Percentiles rank a stretch among this genome's conserved stretches.
Conservation (phyloP, 2,797 vertebrate genomes). For the Sebastes nivosus region DNA sequence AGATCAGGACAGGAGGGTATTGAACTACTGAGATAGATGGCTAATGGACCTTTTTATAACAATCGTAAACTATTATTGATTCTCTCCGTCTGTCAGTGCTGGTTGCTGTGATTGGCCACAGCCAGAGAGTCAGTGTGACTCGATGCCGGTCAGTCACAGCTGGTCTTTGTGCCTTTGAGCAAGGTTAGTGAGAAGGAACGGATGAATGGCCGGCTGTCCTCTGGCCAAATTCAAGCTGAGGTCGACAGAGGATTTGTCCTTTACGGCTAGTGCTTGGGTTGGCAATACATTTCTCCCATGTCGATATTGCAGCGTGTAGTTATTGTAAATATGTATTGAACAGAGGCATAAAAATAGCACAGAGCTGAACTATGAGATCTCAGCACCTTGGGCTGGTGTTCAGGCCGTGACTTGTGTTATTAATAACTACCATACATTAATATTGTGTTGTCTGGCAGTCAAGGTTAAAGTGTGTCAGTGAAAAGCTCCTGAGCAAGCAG, state of each 20-base stretch:
- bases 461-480: slow-evolving; percentile 59
- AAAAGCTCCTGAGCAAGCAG: slow-evolving; percentile 62
- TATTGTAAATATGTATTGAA: slow-evolving; percentile 20
- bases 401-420: slow-evolving; percentile 34
- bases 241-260: slow-evolving; percentile 12
- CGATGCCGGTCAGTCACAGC: slow-evolving; percentile 20
- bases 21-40: slow-evolving; percentile 9
- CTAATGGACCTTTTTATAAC: slow-evolving; percentile 64
- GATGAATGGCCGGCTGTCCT: background rate
- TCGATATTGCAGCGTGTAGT: background rate
- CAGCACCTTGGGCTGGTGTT: background rate
- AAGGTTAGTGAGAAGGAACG: slow-evolving; percentile 5
- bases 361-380: background rate
- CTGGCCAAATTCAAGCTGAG: background rate
- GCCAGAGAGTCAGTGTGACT: background rate
- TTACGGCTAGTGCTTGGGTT: background rate
- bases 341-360: slow-evolving; percentile 17
- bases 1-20: background rate
- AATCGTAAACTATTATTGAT: slow-evolving; percentile 62
- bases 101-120: background rate
- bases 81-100: background rate
- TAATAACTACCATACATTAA: slow-evolving; percentile 56
- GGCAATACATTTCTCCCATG: background rate
- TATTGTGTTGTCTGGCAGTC: slow-evolving; percentile 37
- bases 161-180: slow-evolving; percentile 34